A percentile compares a stretch with the other conserved stretches of the same genome.
These are phyloP conservation scores for Trichechus manatus DNA, from an alignment of 2,113 vertebrate genomes.

Conservation along the genomic window DNA sequence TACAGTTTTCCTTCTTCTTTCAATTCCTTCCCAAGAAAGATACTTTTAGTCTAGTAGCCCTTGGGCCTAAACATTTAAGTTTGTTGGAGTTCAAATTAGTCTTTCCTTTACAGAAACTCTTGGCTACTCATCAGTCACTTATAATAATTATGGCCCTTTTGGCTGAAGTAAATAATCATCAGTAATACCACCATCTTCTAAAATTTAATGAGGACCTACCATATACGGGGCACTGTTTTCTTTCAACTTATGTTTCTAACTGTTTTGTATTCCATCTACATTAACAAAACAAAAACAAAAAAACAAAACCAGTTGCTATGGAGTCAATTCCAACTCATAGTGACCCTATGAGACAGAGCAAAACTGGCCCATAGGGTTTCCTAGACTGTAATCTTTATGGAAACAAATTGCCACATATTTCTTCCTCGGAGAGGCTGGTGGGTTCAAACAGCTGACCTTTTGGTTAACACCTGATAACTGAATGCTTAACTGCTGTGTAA, in stretches of 20 bases:
- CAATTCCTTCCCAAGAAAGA: neutral
- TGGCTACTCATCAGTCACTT: neutral
- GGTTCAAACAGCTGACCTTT: no score
- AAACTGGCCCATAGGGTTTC: no score
- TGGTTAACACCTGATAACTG: no score
- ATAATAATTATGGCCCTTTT: neutral
- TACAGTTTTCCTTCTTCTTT: neutral
- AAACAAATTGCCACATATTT: no score
- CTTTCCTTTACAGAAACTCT: neutral
- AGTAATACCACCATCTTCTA: neutral
- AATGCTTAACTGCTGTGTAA: no score
- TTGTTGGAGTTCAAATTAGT: neutral
- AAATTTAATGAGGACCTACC: neutral
- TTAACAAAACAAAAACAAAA: no score
- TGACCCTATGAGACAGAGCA: no score
- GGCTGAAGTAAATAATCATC: neutral
- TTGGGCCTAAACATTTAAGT: neutral
- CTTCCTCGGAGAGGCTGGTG: no score
- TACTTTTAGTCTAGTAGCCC: neutral
- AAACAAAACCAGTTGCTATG: no score
- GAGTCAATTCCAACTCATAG: no score
- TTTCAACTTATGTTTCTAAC: neutral
- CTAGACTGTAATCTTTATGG: no score
- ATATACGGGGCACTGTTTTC: neutral
- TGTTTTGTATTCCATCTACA: no score